Conservation (phyloP, 2,113 vertebrate genomes). For the Tenebrosternarchus preto region DNA sequence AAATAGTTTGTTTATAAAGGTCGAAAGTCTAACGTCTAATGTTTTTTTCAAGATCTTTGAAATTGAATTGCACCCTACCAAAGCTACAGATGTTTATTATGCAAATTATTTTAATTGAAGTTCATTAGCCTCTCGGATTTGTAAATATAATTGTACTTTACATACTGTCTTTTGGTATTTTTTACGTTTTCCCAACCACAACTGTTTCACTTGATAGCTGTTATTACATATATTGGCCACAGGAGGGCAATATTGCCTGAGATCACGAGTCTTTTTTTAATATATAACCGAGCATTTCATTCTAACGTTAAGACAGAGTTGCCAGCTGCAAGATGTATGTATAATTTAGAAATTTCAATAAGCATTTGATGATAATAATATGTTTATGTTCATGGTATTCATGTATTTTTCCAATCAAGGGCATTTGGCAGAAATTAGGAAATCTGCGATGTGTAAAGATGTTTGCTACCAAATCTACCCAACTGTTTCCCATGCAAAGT, state of each 20-base stretch:
- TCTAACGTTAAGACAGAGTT: neutral
- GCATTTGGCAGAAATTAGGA: neutral
- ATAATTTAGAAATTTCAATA: constrained; percentile 15
- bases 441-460: neutral
- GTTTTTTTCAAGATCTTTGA: too few relatives aligned
- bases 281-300: neutral
- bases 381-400: neutral
- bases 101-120: too few relatives aligned
- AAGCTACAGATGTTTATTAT: too few relatives aligned
- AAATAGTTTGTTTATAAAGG: too few relatives aligned
- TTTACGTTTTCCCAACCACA: neutral
- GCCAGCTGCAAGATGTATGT: constrained; percentile 9
- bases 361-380: constrained; percentile 12
- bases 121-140: too few relatives aligned
- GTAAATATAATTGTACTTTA: too few relatives aligned
- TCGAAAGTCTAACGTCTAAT: too few relatives aligned
- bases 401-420: neutral
- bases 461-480: constrained; percentile 8
- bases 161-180: too few relatives aligned
- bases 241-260: constrained; percentile 60
- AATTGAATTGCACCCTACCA: too few relatives aligned
- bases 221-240: constrained; percentile 52
- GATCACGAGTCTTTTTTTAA: neutral
- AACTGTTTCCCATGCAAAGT: neutral
- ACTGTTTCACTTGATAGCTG: neutral